Conservation (phyloP, 2,113 vertebrate species). For the Neotoma lepida region DNA sequence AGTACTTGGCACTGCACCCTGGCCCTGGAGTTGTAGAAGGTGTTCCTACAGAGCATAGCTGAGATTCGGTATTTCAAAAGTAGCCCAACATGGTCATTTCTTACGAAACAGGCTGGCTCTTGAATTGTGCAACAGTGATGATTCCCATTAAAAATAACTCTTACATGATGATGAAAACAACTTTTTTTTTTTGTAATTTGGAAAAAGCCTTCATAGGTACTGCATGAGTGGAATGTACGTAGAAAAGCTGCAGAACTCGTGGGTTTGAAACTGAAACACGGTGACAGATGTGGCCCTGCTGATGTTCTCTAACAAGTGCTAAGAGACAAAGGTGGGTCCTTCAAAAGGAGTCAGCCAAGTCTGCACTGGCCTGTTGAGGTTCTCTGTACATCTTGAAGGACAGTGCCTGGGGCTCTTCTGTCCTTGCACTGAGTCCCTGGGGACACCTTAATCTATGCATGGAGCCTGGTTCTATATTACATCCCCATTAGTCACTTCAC, state of each 20-base stretch:
- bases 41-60: slow-evolving; percentile 65
- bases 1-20: slow-evolving; percentile 53
- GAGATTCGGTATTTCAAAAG: slow-evolving; percentile 52
- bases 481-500: slow-evolving; percentile 85
- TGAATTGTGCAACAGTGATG: slow-evolving; percentile 66
- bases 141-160: slow-evolving; percentile 70
- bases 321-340: slow-evolving; percentile 75
- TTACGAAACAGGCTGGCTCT: slow-evolving; percentile 70
- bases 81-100: slow-evolving; percentile 52
- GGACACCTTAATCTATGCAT: slow-evolving; percentile 83
- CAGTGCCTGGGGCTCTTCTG: slow-evolving; percentile 68
- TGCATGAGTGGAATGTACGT: slow-evolving; percentile 90
- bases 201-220: slow-evolving; percentile 74
- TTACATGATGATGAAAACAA: slow-evolving; percentile 71
- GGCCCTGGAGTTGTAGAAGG: slow-evolving; percentile 24
- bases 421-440: slow-evolving; percentile 72
- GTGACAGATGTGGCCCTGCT: slow-evolving; percentile 64
- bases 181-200: slow-evolving; percentile 55
- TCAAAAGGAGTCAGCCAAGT: slow-evolving; percentile 78
- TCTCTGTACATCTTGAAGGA: slow-evolving; percentile 84
- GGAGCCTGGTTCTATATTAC: slow-evolving; percentile 85
- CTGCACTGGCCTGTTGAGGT: slow-evolving; percentile 81
- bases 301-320: slow-evolving; percentile 73
- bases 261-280: slow-evolving; percentile 71
- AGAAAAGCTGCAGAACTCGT: slow-evolving; percentile 77